Percentiles rank a stretch among this genome's conserved stretches.
Evolutionary conservation across 2,888 invertebrate genomes (phyloP).

Genomic region (Ectemnius cavifrons): DNA sequence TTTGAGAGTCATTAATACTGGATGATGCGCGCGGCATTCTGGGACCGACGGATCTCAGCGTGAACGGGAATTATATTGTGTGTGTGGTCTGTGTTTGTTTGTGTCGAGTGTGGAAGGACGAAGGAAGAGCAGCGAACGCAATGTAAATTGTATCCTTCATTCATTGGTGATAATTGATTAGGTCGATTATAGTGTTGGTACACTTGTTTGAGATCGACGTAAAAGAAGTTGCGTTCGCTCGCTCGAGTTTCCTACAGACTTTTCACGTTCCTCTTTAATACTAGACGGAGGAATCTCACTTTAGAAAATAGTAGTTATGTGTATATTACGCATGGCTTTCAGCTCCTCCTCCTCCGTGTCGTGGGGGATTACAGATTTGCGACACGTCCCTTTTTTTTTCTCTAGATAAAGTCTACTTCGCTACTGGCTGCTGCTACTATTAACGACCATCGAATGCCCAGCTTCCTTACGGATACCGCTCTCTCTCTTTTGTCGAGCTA

Average conservation of each 20-base stretch:
- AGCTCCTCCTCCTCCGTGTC: too few species aligned
- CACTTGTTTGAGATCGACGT: too few species aligned
- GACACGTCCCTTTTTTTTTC: too few species aligned
- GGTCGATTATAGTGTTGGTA: too few species aligned
- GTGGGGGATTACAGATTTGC: too few species aligned
- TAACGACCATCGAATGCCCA: slow-evolving; percentile 17
- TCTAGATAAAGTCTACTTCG: too few species aligned
- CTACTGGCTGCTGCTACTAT: background rate
- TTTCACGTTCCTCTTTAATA: background rate
- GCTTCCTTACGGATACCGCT: background rate
- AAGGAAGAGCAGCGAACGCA: slow-evolving; percentile 51
- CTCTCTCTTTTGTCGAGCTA: background rate
- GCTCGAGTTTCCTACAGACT: background rate
- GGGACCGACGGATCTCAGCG: background rate
- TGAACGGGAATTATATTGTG: slow-evolving; percentile 26
- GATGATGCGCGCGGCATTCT: too few species aligned
- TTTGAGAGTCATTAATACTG: slow-evolving; percentile 17
- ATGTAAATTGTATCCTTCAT: background rate
- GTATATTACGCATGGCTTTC: too few species aligned
- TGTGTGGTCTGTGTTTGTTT: slow-evolving; percentile 8
- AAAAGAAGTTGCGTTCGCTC: background rate
- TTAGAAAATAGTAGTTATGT: slow-evolving; percentile 13
- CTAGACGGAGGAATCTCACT: background rate
- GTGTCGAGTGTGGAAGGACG: slow-evolving; percentile 31
- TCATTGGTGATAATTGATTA: too few species aligned